Percentiles rank a stretch among this genome's conserved stretches.
Evolutionary conservation across 2,797 vertebrate genomes (phyloP).

Genomic region (Furcifer pardalis): DNA sequence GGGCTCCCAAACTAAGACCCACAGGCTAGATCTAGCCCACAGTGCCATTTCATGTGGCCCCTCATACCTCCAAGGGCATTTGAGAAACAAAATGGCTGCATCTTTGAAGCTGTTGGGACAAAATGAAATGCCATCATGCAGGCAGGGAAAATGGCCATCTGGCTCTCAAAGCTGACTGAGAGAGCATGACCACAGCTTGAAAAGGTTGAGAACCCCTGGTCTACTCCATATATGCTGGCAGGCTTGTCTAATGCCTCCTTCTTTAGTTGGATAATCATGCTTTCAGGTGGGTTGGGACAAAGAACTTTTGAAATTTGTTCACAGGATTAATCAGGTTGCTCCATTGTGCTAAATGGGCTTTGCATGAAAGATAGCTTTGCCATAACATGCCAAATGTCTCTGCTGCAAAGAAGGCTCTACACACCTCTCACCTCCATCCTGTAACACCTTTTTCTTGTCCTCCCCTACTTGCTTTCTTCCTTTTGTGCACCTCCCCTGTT

Average conservation of each 20-base stretch:
- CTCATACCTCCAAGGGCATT: too few relatives aligned
- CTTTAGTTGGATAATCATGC: background rate
- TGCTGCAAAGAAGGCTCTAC: conserved; percentile 1
- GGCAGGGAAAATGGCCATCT: too few relatives aligned
- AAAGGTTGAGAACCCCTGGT: too few relatives aligned
- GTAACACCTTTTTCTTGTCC: conserved; percentile 35
- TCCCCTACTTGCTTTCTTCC: background rate
- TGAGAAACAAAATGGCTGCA: too few relatives aligned
- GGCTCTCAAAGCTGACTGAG: too few relatives aligned
- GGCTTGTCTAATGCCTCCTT: background rate
- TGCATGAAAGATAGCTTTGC: background rate
- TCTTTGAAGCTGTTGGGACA: too few relatives aligned
- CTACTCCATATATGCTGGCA: background rate
- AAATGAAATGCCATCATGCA: too few relatives aligned
- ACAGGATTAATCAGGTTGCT: background rate
- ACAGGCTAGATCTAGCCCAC: too few relatives aligned
- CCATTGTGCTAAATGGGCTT: background rate
- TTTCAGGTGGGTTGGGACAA: background rate
- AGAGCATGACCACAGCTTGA: too few relatives aligned
- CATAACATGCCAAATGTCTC: background rate
- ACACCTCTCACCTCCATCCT: conserved; percentile 15
- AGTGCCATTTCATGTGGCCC: too few relatives aligned
- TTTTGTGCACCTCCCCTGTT: conserved; percentile 21
- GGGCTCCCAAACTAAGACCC: too few relatives aligned
- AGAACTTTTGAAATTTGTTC: background rate